phyloP scores from a whole-genome alignment of 2,797 vertebrate species.

The Sandelia bainsii region DNA sequence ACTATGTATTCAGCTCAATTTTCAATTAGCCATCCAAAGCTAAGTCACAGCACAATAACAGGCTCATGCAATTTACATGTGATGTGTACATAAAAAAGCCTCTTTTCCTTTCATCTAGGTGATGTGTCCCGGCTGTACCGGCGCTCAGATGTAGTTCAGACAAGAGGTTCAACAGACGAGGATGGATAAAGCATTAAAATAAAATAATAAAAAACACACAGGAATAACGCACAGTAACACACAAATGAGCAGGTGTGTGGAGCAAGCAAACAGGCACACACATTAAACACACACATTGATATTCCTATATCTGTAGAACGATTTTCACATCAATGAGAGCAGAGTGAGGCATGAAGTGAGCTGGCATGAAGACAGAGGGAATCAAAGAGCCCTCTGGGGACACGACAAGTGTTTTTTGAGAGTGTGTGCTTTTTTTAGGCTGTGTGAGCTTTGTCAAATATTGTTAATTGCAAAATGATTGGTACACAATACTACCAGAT shows the following conservation, averaged over 20 bases:
- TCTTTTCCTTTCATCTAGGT: conserved; percentile 72
- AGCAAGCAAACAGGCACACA: conserved; percentile 32
- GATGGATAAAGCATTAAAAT: conserved; percentile 62
- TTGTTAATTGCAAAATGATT: conserved; percentile 69
- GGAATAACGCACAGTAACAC: conserved; percentile 3
- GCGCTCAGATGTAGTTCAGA: conserved; percentile 68
- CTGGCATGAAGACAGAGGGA: conserved; percentile 71
- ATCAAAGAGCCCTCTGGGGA: conserved; percentile 72
- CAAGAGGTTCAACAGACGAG: conserved; percentile 50
- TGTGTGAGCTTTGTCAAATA: conserved; percentile 70
- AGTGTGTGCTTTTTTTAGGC: conserved; percentile 70
- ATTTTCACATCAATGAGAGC: conserved; percentile 78
- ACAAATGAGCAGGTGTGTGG: conserved; percentile 70
- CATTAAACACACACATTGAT: conserved; percentile 57
- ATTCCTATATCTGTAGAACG: conserved; percentile 60
- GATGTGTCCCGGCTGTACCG: conserved; percentile 59
- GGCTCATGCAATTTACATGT: conserved; percentile 81
- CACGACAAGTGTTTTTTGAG: conserved; percentile 28
- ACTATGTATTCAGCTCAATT: conserved; percentile 53
- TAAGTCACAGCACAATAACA: conserved; percentile 70
- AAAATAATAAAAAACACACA: conserved; percentile 38
- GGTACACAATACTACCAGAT: conserved; percentile 47
- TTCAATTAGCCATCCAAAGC: conserved; percentile 72
- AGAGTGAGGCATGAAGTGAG: conserved; percentile 75
- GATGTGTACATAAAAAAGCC: conserved; percentile 63